Evolutionary conservation across 2,797 vertebrate species (phyloP), one percentile per base, ranked within the genome.

Genomic region (Dromococcyx pavoninus): DNA sequence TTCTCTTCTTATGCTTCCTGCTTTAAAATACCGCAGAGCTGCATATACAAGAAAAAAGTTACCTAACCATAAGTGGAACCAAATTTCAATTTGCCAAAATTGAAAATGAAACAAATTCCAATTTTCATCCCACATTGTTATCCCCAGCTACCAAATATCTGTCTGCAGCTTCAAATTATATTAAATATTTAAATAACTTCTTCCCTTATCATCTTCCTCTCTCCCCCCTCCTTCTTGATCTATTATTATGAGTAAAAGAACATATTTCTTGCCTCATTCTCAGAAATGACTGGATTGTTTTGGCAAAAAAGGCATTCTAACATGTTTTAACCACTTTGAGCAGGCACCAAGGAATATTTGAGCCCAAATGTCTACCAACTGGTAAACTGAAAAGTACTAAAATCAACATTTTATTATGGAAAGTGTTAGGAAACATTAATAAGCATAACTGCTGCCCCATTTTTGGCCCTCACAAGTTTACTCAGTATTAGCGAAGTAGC

Each of bases 91-190:
- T 86, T 88, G n/a, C n/a, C n/a, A n/a, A n/a, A n/a, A n/a, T n/a
- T n/a, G n/a, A n/a, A n/a, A n/a, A n/a, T n/a, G n/a, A n/a, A n/a
- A 25, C 64, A 53, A 32, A 91, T 72, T 91, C 89, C 51, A 72
- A 1, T 69, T 86, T 88, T 88, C 48, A 76, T 22, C 27, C 51
- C 41, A 48, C 19, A 13, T 22, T 67, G 27, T 74, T 70, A 75
- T 65, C 8, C 10, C 10, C 24, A 78, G 37, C 54, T 93, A 86
- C 80, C 83, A 95, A 81, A 51, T 61, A 54, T 94, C 92, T 94
- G 37, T 93, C 92, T 88, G 30, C 76, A 95, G 58, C 46, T 90
- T 91, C 69, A 81, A 90, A 84, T 94, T 90, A 91, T 35, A 43
- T 82, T 93, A 54, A 58, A 27, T 87, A 56, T 88, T 88, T 54